Base-by-base conservation (phyloP, 2,113 vertebrate species). In the Anhinga rufa region DNA sequence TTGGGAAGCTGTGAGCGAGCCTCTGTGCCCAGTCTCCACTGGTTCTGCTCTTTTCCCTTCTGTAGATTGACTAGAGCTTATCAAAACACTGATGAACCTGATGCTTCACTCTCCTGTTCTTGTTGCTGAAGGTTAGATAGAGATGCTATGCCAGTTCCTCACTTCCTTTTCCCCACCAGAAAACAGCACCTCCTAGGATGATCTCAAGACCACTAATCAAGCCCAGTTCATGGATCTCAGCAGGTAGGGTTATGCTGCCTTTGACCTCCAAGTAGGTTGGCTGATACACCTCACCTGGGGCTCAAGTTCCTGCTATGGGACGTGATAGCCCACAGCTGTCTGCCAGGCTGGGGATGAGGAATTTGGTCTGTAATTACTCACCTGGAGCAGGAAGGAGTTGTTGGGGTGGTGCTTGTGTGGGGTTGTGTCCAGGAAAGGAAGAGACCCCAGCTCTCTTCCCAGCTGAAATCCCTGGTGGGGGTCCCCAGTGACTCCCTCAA, bases 271-370 rank as follows among this genome's bases (percentile, higher is more conserved):
- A 17, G n/a, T 2, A 38, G 18, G 14, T 34, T 83, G 26, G 11
- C 48, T 64, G 19, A 28, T 54, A 18, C 7, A 34, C 6, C 38
- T 16, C 52, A 11, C 9, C 74, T 31, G 22, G 17, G n/a, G 6
- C 38, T 79, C 11, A 42, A 28, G 14, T n/a, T 9, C 12, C 34
- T 78, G 25, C 34, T 60, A 29, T 0, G 3, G 75, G 31, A 49
- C 12, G 25, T 0, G 0, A 29, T 9, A 86, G 10, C 6, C 26
- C 38, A 71, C 17, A 44, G 22, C 10, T 34, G 4, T 48, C 70
- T 87, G 16, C 7, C 22, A 64, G 28, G 17, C 31, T 40, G 17
- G 4, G 7, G 16, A 8, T 17, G 31, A 34, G 9, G 34, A 76
- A 29, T 14, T 26, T 58, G 17, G 4, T 40, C 46, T 62, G 17